Conservation (phyloP, 1,140 invertebrate species). For the Camponotus pennsylvanicus region DNA sequence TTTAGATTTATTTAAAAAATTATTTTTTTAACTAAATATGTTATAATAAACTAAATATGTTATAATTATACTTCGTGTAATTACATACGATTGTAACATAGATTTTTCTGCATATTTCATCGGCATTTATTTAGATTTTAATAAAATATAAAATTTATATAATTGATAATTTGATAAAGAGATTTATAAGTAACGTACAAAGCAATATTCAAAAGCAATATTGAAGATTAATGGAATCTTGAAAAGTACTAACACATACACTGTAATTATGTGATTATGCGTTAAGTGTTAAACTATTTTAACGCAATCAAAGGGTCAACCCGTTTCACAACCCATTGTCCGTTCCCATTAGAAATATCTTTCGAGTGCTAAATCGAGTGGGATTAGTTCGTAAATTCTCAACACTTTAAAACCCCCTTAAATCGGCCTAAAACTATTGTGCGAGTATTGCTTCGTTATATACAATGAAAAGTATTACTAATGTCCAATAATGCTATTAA, state of each 20-base stretch:
- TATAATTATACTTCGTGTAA: not conserved
- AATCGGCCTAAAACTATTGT: slow-evolving; percentile 27
- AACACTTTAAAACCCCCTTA: slow-evolving; percentile 18
- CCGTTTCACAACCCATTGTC: not conserved
- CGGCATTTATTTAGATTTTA: not conserved
- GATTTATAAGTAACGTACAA: not conserved
- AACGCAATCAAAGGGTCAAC: slow-evolving; percentile 32
- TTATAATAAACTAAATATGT: not conserved
- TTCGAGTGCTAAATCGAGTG: slow-evolving; percentile 45
- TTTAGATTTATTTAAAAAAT: not conserved
- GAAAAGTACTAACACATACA: not conserved
- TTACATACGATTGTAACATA: not conserved
- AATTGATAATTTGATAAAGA: not conserved
- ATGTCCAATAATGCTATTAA: not conserved
- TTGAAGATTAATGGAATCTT: not conserved
- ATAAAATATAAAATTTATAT: not conserved
- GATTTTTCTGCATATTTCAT: not conserved
- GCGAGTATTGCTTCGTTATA: not conserved
- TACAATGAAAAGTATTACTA: not conserved
- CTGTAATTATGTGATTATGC: not conserved
- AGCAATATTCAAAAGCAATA: not conserved
- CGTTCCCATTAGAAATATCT: slow-evolving; percentile 37
- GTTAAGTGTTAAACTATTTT: slow-evolving; percentile 35
- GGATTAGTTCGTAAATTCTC: slow-evolving; percentile 39
- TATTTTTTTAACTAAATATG: not conserved